Percentiles rank a stretch among this genome's conserved stretches.
Evolutionary conservation across 2,797 vertebrate species (phyloP).

Genomic region (Galaxias olidus): DNA sequence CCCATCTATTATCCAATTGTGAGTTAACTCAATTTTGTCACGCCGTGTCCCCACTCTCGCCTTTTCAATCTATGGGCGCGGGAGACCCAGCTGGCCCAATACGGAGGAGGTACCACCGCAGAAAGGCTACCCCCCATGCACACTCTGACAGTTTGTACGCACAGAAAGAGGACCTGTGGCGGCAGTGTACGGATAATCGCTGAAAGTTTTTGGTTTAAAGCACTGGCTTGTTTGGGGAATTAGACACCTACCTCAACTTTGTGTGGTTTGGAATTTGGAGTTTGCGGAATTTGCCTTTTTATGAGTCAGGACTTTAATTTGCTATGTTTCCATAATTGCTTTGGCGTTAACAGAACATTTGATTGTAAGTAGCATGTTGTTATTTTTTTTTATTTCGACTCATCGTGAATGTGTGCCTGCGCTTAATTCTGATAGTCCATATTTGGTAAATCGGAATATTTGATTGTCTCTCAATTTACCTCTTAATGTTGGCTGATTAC

Average conservation of each 20-base stretch:
- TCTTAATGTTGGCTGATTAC: too few species aligned
- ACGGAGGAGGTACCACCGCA: conserved; percentile 11
- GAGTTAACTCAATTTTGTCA: not conserved
- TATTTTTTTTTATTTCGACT: not conserved
- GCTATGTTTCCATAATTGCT: too few species aligned
- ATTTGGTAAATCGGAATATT: not conserved
- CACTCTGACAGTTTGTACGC: conserved; percentile 52
- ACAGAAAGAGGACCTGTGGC: conserved; percentile 18
- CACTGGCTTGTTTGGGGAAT: not conserved
- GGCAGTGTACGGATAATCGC: not conserved
- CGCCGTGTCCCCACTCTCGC: conserved; percentile 34
- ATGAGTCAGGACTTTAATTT: too few species aligned
- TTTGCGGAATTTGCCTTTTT: too few species aligned
- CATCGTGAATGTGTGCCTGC: not conserved
- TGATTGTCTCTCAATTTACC: too few species aligned
- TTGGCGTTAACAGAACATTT: not conserved
- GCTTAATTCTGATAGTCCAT: not conserved
- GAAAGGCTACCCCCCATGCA: conserved; percentile 41
- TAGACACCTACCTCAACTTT: too few species aligned
- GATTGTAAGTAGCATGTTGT: conserved; percentile 8
- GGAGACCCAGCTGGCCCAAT: conserved; percentile 36
- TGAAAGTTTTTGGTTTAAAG: not conserved
- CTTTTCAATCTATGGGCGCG: conserved; percentile 26
- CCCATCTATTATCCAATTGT: too few species aligned
- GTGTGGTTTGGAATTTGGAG: too few species aligned